Conservation (phyloP, 2,113 vertebrate genomes). For the Sterrhoptilus dennistouni region DNA sequence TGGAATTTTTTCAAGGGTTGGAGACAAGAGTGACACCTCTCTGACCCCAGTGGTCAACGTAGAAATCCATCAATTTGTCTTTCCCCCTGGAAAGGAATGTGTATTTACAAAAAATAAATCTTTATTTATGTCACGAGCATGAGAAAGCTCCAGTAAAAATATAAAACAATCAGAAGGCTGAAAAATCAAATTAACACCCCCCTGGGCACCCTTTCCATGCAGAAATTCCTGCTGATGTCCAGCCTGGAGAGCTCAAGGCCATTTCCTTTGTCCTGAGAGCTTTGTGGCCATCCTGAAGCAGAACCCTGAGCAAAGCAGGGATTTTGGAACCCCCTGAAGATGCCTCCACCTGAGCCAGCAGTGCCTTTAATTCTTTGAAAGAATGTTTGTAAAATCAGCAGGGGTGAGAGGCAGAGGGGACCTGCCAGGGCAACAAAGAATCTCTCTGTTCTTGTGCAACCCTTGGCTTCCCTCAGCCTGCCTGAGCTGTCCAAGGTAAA, state of each 20-base stretch:
- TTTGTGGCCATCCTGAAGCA: accelerated
- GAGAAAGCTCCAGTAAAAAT: too few relatives aligned
- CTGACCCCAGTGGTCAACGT: too few relatives aligned
- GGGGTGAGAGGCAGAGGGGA: not conserved
- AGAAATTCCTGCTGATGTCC: not conserved
- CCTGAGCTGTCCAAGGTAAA: conserved; percentile 60
- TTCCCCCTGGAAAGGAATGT: too few relatives aligned
- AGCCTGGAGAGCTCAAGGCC: accelerated
- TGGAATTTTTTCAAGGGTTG: too few relatives aligned
- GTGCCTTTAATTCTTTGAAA: not conserved
- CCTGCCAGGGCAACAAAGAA: conserved; percentile 21
- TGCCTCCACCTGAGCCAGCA: accelerated
- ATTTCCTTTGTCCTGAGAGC: accelerated
- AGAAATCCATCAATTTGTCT: too few relatives aligned
- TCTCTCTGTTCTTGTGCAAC: conserved; percentile 24
- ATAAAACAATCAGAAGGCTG: too few relatives aligned
- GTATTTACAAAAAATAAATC: too few relatives aligned
- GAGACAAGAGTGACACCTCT: too few relatives aligned
- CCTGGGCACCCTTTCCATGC: not conserved
- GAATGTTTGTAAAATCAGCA: not conserved
- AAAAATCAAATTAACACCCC: too few relatives aligned
- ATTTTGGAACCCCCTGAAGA: accelerated
- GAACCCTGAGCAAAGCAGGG: accelerated
- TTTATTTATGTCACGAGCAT: too few relatives aligned
- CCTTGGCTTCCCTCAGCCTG: not conserved